Percentiles rank a stretch among this genome's conserved stretches.
Evolutionary conservation across 2,113 vertebrate species (phyloP).

Genomic region (Ammodytes dubius): DNA sequence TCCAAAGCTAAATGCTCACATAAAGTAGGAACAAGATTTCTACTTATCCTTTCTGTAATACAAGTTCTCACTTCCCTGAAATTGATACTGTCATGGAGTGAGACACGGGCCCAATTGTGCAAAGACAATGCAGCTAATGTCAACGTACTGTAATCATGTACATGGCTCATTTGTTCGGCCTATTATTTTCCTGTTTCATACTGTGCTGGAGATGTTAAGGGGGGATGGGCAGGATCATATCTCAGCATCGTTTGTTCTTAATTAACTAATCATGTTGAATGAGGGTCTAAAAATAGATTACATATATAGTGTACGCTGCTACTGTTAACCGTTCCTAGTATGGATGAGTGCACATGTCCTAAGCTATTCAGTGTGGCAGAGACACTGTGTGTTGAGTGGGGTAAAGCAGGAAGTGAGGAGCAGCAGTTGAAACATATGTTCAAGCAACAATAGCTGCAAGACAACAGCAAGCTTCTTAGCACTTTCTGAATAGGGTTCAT

Average conservation of each 20-base stretch:
- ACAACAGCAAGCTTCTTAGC: slow-evolving; percentile 14
- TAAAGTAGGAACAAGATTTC: background rate
- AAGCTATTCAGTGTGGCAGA: slow-evolving; percentile 39
- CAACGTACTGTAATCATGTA: background rate
- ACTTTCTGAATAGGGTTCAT: slow-evolving; percentile 27
- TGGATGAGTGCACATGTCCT: slow-evolving; percentile 58
- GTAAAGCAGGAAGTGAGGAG: slow-evolving; percentile 43
- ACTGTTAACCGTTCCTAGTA: slow-evolving; percentile 26
- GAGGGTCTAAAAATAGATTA: slow-evolving; percentile 54
- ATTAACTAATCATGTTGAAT: slow-evolving; percentile 57
- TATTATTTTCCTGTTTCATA: background rate
- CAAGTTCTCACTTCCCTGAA: background rate
- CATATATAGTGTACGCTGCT: slow-evolving; percentile 9
- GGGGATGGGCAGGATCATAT: slow-evolving; percentile 1
- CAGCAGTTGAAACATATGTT: slow-evolving; percentile 58
- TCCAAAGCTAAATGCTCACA: background rate
- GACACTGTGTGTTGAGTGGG: background rate
- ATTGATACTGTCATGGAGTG: background rate
- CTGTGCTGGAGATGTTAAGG: background rate
- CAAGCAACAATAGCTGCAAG: slow-evolving; percentile 27
- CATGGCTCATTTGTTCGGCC: slow-evolving; percentile 24
- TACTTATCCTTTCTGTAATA: background rate
- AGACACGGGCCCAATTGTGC: slow-evolving; percentile 8
- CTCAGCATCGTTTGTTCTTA: slow-evolving; percentile 52
- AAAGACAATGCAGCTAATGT: slow-evolving; percentile 19